A percentile compares a stretch with the other conserved stretches of the same genome.
Conservation (phyloP, 2,113 vertebrate species). For the Epinephelus moara region DNA sequence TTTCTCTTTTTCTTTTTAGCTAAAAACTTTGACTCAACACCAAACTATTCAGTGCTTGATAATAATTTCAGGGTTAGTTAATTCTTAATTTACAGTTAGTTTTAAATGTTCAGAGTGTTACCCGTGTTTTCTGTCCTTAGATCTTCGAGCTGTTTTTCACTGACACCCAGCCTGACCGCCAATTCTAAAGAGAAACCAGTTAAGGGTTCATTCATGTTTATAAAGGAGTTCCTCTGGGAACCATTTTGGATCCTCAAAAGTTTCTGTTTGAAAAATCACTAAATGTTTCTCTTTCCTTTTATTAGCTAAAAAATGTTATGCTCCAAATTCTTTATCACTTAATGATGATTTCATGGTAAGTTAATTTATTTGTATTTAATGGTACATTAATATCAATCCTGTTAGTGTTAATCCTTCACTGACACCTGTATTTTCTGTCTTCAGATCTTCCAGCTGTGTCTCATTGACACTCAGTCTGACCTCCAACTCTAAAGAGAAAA, state of each 20-base stretch:
- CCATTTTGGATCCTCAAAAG: not conserved
- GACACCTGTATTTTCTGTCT: too few relatives aligned
- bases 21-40: not conserved
- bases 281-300: too few relatives aligned
- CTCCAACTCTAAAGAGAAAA: too few relatives aligned
- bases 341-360: too few relatives aligned
- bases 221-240: not conserved
- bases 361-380: too few relatives aligned
- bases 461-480: too few relatives aligned
- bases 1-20: too few relatives aligned
- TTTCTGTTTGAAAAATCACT: not conserved
- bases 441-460: too few relatives aligned
- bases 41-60: not conserved
- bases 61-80: not conserved
- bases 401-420: too few relatives aligned
- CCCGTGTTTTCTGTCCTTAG: slow-evolving; percentile 9
- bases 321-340: too few relatives aligned
- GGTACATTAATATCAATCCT: too few relatives aligned
- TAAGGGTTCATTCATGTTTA: not conserved
- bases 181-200: not conserved
- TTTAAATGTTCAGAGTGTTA: not conserved
- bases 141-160: slow-evolving; percentile 2
- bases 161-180: slow-evolving; percentile 9
- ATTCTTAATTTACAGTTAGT: not conserved
- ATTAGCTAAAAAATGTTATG: too few relatives aligned